phyloP scores from a whole-genome alignment of 2,797 vertebrate genomes.

The Gymnodraco acuticeps region DNA sequence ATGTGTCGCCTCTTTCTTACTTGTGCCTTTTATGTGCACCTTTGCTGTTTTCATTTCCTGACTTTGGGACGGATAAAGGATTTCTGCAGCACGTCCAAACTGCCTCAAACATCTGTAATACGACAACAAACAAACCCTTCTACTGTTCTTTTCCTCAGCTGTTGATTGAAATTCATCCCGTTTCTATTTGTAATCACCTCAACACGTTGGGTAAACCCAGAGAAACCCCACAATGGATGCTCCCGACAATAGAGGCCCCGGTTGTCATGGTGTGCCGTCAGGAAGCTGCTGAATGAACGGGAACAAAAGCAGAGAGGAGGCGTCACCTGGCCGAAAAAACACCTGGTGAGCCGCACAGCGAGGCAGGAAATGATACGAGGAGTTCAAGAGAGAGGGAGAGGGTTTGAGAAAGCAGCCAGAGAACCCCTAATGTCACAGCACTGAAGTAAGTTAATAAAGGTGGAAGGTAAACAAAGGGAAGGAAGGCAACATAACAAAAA shows the following conservation, averaged over 20 bases:
- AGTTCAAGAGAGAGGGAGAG: background rate
- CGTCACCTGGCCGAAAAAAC: slow-evolving; percentile 74
- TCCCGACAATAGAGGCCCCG: slow-evolving; percentile 34
- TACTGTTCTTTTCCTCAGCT: slow-evolving; percentile 7
- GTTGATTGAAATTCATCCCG: slow-evolving; percentile 42
- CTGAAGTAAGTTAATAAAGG: background rate
- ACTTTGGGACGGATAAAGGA: no score
- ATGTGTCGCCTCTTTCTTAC: no score
- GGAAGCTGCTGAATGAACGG: slow-evolving; percentile 71
- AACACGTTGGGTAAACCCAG: slow-evolving; percentile 14
- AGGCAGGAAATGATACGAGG: slow-evolving; percentile 24
- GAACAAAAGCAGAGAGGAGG: slow-evolving; percentile 70
- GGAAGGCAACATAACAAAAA: no score
- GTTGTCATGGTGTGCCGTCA: slow-evolving; percentile 62
- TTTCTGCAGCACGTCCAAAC: background rate
- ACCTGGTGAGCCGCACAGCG: slow-evolving; percentile 70
- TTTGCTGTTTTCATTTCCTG: no score
- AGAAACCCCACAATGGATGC: slow-evolving; percentile 44
- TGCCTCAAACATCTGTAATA: slow-evolving; percentile 9
- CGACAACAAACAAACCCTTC: background rate
- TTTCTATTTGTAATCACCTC: slow-evolving; percentile 39
- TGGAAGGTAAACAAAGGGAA: background rate
- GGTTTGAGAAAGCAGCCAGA: slow-evolving; percentile 2
- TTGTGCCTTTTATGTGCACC: no score
- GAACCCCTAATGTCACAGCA: slow-evolving; percentile 1